phyloP scores from a whole-genome alignment of 1,140 invertebrate genomes.

The Hyposmocoma kahamanoa region DNA sequence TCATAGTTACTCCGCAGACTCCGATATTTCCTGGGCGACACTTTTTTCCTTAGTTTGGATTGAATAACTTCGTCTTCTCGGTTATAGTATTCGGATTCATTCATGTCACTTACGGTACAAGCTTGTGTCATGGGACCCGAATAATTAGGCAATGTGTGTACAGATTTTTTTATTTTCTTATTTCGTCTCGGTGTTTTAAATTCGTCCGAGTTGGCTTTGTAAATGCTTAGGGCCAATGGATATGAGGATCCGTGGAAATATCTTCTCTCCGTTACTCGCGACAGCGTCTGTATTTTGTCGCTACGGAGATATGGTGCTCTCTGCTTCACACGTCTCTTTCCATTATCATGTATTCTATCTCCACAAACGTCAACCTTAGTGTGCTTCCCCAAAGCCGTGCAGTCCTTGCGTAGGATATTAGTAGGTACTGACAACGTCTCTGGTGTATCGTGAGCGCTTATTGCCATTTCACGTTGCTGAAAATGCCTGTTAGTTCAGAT shows the following conservation, averaged over 20 bases:
- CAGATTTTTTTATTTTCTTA: slow-evolving; percentile 50
- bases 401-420: too few relatives aligned
- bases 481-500: too few relatives aligned
- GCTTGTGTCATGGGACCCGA: slow-evolving; percentile 27
- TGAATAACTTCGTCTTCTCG: slow-evolving; percentile 4
- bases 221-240: slow-evolving; percentile 43
- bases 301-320: slow-evolving; percentile 36
- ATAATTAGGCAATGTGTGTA: slow-evolving; percentile 47
- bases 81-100: slow-evolving; percentile 46
- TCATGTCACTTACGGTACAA: slow-evolving; percentile 58
- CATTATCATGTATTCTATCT: too few relatives aligned
- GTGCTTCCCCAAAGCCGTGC: too few relatives aligned
- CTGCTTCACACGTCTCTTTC: slow-evolving; percentile 16
- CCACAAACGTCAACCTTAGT: too few relatives aligned
- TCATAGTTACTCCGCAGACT: slow-evolving; percentile 24
- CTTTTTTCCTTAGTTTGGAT: slow-evolving; percentile 35
- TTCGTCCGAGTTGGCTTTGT: slow-evolving; percentile 56
- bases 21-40: slow-evolving; percentile 17
- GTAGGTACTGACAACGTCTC: too few relatives aligned
- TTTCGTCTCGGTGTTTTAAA: slow-evolving; percentile 24
- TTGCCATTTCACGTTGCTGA: too few relatives aligned
- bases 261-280: slow-evolving; percentile 36
- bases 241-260: slow-evolving; percentile 37
- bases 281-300: slow-evolving; percentile 34
- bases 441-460: too few relatives aligned